Base-by-base conservation (phyloP, 2,888 invertebrate species). In the Heteropelma amictum region DNA sequence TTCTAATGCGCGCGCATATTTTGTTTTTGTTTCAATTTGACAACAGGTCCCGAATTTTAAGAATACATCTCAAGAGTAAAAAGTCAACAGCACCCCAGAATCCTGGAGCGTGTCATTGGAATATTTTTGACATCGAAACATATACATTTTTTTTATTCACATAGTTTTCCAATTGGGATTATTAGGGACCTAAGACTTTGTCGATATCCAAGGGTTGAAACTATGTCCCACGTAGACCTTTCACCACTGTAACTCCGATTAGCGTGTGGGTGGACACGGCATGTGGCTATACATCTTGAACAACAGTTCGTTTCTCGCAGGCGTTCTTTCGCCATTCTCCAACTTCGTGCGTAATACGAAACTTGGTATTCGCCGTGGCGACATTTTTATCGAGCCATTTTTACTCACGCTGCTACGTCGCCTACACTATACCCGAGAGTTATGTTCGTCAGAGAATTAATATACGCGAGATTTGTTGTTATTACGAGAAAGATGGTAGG, bases 381-480 rank as follows among this genome's bases (percentile, higher is more conserved):
- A 85, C 82, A 80, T 86, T 85, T 85, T 84, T 83, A 84, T 84
- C 84, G 86, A 68, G 84, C 83, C 84, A 86, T 87, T 87, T 87
- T 85, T 86, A 82, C 79, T 81, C 81, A 79, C 82, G 80, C 81
- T 81, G 26, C 28, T 19, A 2, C 40, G 40, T 40, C 26, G 19
- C 21, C 60, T 30, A 17, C 14, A 23, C 23, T 23, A 49, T 8
- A 35, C 8, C 79, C 80, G 82, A 83, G 87, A 88, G 86, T 87
- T 87, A 88, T 86, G 86, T 82, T 83, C 84, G 86, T 85, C 87
- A 86, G 84, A 86, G 86, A 87, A 88, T 88, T 87, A 88, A 87
- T 87, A 87, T 87, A 85, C 86, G 84, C 88, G 83, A 87, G 88
- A 88, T 88, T 87, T 87, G 87, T 88, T 87, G 88, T 88, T 88